Evolutionary conservation across 2,113 vertebrate genomes (phyloP).

Genomic region (Anhinga anhinga): DNA sequence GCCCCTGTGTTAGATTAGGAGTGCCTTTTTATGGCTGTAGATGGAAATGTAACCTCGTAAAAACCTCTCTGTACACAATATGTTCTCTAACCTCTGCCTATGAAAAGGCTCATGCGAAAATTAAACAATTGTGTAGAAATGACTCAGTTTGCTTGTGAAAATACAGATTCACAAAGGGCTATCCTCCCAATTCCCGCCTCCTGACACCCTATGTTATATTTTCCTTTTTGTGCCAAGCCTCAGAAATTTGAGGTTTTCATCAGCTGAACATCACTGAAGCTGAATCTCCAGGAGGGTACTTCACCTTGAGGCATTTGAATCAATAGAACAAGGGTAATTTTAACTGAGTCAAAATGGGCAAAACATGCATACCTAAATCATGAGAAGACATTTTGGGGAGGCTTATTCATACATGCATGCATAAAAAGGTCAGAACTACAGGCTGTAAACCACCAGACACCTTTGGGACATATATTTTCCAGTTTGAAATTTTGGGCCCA

Average conservation of each 20-base stretch:
- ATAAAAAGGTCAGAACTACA: neutral
- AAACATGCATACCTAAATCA: neutral
- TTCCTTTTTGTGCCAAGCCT: neutral
- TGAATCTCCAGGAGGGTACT: neutral
- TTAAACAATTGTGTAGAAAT: neutral
- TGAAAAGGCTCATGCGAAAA: neutral
- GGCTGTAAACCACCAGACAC: neutral
- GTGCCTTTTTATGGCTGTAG: neutral
- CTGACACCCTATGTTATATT: neutral
- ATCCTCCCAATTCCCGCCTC: neutral
- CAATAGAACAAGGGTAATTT: neutral
- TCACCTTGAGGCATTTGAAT: neutral
- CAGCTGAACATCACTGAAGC: neutral
- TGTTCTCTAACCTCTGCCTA: neutral
- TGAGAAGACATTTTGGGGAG: neutral
- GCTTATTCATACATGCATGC: neutral
- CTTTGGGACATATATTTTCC: neutral
- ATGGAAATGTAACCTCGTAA: neutral
- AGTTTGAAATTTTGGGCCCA: neutral
- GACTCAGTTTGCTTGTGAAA: neutral
- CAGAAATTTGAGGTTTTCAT: neutral
- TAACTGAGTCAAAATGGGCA: neutral
- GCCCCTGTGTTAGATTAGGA: neutral
- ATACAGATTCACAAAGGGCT: neutral
- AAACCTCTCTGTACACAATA: neutral